phyloP scores from a whole-genome alignment of 1,140 invertebrate genomes.

The Nephila pilipes region DNA sequence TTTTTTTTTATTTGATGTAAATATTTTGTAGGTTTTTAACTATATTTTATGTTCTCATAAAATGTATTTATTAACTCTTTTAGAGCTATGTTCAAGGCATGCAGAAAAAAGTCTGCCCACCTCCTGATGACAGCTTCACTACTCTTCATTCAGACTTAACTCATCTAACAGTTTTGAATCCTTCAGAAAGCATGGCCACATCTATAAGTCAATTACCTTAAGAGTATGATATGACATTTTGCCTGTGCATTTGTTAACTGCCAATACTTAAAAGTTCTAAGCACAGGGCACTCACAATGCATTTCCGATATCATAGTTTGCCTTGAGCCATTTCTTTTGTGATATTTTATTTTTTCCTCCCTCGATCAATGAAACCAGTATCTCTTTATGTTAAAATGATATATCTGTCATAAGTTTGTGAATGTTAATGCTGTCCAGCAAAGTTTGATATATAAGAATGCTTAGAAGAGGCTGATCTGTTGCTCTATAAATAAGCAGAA shows the following conservation, averaged over 20 bases:
- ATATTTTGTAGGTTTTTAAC: too few species aligned
- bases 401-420: conserved; percentile 22
- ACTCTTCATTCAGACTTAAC: conserved; percentile 88
- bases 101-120: conserved; percentile 86
- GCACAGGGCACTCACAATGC: conserved; percentile 39
- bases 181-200: conserved; percentile 78
- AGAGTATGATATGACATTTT: neutral
- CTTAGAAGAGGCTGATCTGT: conserved; percentile 51
- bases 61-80: conserved; percentile 73
- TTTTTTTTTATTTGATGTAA: too few species aligned
- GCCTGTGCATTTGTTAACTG: conserved; percentile 52
- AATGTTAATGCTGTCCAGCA: neutral
- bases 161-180: conserved; percentile 85
- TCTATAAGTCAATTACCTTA: conserved; percentile 77
- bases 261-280: conserved; percentile 59
- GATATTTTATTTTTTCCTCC: neutral
- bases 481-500: conserved; percentile 71
- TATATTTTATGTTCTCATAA: too few species aligned
- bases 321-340: conserved; percentile 37
- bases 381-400: conserved; percentile 36
- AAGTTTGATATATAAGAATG: conserved; percentile 27
- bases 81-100: conserved; percentile 91
- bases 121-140: conserved; percentile 86
- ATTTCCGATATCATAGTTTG: conserved; percentile 42
- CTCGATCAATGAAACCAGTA: neutral